A percentile compares a stretch with the other conserved stretches of the same genome.
phyloP scores from a whole-genome alignment of 2,113 vertebrate genomes.

The Hyaena hyaena region DNA sequence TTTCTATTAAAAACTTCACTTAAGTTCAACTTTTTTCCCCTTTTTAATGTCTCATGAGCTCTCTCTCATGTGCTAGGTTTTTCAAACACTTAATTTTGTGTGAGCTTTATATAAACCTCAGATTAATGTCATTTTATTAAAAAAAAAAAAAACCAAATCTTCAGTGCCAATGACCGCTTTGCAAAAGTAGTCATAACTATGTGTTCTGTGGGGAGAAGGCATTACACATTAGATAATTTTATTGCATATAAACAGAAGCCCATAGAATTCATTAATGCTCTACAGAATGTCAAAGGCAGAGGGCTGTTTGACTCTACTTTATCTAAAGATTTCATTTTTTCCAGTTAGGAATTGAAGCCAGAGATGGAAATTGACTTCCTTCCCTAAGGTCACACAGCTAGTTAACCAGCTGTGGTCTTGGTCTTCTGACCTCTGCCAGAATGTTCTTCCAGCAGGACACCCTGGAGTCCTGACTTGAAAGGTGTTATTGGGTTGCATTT shows the following conservation, averaged over 20 bases:
- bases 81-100: constrained; percentile 19
- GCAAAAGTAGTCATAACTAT: not conserved
- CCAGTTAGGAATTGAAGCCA: not conserved
- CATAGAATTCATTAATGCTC: not conserved
- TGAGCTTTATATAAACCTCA: not conserved
- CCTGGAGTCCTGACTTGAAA: not conserved
- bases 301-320: not conserved
- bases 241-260: not conserved
- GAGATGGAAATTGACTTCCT: not conserved
- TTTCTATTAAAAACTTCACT: constrained; percentile 26
- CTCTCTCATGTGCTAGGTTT: not conserved
- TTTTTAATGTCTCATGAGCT: constrained; percentile 5
- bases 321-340: constrained; percentile 35
- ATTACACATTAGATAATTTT: not conserved
- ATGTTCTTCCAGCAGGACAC: not conserved
- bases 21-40: not conserved
- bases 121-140: not conserved
- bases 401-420: not conserved
- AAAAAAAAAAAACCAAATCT: not conserved
- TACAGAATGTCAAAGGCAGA: not conserved
- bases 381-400: not conserved
- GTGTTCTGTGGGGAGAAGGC: not conserved
- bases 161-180: not conserved
- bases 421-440: not conserved
- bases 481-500: not conserved